phyloP scores from a whole-genome alignment of 2,888 invertebrate species.

The Epicampocera succincta region DNA sequence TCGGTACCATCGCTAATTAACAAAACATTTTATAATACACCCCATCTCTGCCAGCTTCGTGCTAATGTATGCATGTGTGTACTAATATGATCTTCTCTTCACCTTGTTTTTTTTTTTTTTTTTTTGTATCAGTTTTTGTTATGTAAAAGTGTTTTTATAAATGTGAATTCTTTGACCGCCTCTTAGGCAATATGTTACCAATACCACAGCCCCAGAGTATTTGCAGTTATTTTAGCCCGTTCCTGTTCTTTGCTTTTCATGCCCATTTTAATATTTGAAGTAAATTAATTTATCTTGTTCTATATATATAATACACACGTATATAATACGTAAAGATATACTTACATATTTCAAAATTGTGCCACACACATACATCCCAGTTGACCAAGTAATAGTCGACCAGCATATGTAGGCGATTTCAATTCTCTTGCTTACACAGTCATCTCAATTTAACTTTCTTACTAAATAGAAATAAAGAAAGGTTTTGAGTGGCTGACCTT shows the following conservation, averaged over 20 bases:
- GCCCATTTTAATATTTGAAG: slow-evolving; percentile 62
- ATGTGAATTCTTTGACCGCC: slow-evolving; percentile 67
- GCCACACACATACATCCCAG: too few species aligned
- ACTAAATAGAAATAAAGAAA: too few species aligned
- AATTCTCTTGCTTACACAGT: too few species aligned
- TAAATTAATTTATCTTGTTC: slow-evolving; percentile 64
- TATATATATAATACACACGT: slow-evolving; percentile 1
- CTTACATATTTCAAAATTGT: slow-evolving; percentile 6
- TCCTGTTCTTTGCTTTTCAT: slow-evolving; percentile 16
- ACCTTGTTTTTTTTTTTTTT: not conserved
- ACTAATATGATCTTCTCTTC: not conserved
- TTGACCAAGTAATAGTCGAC: too few species aligned
- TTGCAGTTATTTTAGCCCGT: slow-evolving; percentile 52
- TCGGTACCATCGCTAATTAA: too few species aligned
- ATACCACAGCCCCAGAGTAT: slow-evolving; percentile 55
- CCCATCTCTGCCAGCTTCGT: slow-evolving; percentile 1
- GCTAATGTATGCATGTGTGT: not conserved
- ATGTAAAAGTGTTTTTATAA: slow-evolving; percentile 61
- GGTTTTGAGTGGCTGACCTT: too few species aligned
- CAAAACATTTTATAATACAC: too few species aligned
- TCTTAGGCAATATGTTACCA: slow-evolving; percentile 66
- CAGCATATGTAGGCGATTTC: too few species aligned
- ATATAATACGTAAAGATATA: not conserved
- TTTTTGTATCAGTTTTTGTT: not conserved
- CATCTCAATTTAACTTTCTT: too few species aligned